These are phyloP conservation scores for Galbula dea DNA, from an alignment of 2,113 vertebrate genomes.

Conservation along the genomic window DNA sequence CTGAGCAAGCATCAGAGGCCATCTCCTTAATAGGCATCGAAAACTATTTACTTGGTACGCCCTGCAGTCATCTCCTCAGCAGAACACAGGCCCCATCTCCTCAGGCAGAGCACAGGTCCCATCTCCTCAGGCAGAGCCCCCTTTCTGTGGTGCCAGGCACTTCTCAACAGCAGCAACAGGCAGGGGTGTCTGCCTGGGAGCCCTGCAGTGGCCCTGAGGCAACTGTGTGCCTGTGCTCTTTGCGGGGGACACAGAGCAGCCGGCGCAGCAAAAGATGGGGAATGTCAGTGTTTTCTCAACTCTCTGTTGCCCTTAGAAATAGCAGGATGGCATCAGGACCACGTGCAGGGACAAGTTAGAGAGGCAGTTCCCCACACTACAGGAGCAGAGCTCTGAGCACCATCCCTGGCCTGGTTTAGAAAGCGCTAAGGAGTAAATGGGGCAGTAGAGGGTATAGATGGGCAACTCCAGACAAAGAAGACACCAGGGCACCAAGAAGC, in stretches of 20 bases:
- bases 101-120: not conserved
- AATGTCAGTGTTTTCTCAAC: not conserved
- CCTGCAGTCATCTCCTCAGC: not conserved
- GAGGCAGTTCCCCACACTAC: not conserved
- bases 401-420: not conserved
- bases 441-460: not conserved
- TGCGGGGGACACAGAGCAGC: accelerated
- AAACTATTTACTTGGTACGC: not conserved
- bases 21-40: too few species aligned
- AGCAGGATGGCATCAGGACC: accelerated
- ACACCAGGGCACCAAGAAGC: not conserved
- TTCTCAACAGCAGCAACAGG: not conserved
- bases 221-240: not conserved
- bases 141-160: not conserved
- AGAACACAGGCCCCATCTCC: not conserved
- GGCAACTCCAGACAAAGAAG: not conserved
- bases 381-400: not conserved
- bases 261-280: not conserved
- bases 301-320: not conserved
- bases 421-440: not conserved
- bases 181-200: accelerated
- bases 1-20: not conserved
- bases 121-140: not conserved
- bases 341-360: accelerated
- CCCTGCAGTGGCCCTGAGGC: not conserved